Percentiles rank a stretch among this genome's conserved stretches.
These are phyloP conservation scores for Altica lythri DNA, from an alignment of 2,888 invertebrate genomes.

Conservation along the genomic window DNA sequence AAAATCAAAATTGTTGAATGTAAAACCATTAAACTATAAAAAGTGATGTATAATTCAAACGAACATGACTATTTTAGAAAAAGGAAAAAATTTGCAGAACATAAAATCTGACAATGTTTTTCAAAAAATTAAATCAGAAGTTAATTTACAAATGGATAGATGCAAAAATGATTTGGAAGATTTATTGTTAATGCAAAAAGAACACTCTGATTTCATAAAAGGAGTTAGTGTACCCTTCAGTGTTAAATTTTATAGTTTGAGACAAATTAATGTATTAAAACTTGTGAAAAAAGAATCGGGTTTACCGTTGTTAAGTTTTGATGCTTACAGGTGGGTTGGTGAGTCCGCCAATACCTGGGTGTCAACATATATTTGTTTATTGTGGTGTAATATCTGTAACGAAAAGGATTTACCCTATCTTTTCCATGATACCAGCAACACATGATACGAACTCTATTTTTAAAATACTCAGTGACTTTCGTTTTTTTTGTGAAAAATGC, in stretches of 20 bases:
- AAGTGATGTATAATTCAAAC: constrained; percentile 1
- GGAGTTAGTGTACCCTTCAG: constrained; percentile 34
- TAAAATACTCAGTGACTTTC: constrained; percentile 28
- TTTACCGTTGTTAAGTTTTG: constrained; percentile 32
- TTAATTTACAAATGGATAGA: constrained; percentile 17
- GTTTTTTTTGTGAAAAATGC: constrained; percentile 22
- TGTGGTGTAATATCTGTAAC: constrained; percentile 21
- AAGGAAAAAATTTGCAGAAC: constrained; percentile 23
- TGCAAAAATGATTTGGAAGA: constrained; percentile 25
- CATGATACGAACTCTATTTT: constrained; percentile 32
- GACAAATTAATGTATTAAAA: constrained; percentile 29
- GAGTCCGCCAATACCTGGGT: constrained; percentile 19
- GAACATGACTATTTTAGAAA: not conserved
- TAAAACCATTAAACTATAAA: constrained; percentile 19
- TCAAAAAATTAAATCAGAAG: constrained; percentile 33
- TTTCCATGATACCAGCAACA: constrained; percentile 26
- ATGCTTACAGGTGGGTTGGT: constrained; percentile 36
- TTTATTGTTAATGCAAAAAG: constrained; percentile 27
- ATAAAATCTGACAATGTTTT: constrained; percentile 32
- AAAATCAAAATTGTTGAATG: constrained; percentile 9
- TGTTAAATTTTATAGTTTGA: constrained; percentile 32
- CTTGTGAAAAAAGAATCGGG: constrained; percentile 3
- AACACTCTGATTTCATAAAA: constrained; percentile 34
- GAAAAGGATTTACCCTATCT: constrained; percentile 27
- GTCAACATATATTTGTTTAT: constrained; percentile 31